Evolutionary conservation across 2,888 invertebrate genomes (phyloP).

Genomic region (Trypoxylon attenuatum): DNA sequence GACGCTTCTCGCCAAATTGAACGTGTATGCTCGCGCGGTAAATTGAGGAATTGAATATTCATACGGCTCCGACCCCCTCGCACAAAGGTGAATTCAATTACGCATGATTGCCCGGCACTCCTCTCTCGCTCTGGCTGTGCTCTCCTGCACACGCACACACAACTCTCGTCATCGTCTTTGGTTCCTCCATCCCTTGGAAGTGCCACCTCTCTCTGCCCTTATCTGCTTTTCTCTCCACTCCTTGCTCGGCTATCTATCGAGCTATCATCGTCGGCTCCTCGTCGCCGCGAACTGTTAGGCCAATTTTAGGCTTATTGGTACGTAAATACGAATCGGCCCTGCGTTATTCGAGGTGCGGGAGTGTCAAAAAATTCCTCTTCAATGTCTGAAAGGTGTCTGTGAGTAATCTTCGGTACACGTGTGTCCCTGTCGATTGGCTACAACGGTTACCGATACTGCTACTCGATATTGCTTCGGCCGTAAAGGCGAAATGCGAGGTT

Average conservation of each 20-base stretch:
- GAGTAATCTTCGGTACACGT: slow-evolving; percentile 16
- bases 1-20: slow-evolving; percentile 66
- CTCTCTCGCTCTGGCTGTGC: slow-evolving; percentile 3
- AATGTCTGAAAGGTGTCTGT: slow-evolving; percentile 30
- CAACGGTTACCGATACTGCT: background rate
- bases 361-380: slow-evolving; percentile 20
- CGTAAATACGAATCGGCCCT: slow-evolving; percentile 65
- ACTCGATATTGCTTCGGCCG: no score
- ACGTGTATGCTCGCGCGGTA: slow-evolving; percentile 59
- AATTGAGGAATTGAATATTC: slow-evolving; percentile 72
- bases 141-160: background rate
- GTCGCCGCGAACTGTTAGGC: slow-evolving; percentile 60
- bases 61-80: slow-evolving; percentile 59
- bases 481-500: background rate
- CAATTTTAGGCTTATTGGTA: slow-evolving; percentile 73
- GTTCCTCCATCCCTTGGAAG: slow-evolving; percentile 1
- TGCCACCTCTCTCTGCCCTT: background rate
- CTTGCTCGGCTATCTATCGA: slow-evolving; percentile 17
- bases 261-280: slow-evolving; percentile 5
- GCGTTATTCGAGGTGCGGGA: slow-evolving; percentile 30
- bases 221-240: background rate
- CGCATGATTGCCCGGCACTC: slow-evolving; percentile 67
- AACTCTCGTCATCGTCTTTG: slow-evolving; percentile 20
- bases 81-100: slow-evolving; percentile 72
- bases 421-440: background rate